Base-by-base conservation (phyloP, 1,140 invertebrate species). In the Neodiprion virginianus region DNA sequence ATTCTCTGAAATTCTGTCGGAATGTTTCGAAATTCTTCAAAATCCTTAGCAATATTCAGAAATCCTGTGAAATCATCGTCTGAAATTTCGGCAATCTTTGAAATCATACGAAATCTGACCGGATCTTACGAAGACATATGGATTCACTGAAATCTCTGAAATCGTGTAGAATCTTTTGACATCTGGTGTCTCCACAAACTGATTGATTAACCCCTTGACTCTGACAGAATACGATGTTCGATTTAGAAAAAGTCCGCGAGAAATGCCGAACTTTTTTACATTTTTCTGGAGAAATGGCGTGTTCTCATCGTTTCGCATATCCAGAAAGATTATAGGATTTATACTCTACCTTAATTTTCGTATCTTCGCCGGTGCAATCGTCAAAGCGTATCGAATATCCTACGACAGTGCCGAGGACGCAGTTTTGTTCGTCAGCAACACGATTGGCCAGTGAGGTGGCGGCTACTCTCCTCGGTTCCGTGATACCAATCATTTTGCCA, bases 351-450 rank as follows among this genome's bases (percentile, higher is more conserved):
- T 98, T 98, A 65, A 99, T 96, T 79, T 93, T 93, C 1, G 97
- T 98, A 4, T 89, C 88, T 4, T 89, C 85, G 67, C 92, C 91
- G 48, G 90, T 92, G 73, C 92, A 93, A 71, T 97, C 93, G 83
- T 98, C 95, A 89, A 99, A 99, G 48, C 97, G 92, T 75, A 99
- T 97, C 1, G 93, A 92, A 86, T 99, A 99, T 0, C 98, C 98
- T 17, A 99, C 96, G 73, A 92, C 90, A n/a, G 93, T 90, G 1
- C 97, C 96, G 0, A 98, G 86, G 28, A 93, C 82, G 48, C 91
- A 92, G 1, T 94, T 95, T 17, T 92, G 92, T 89, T 99, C 98
- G 82, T 97, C 94, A 0, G 97, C 95, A 12, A 99, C 97, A 67
- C 98, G 89, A 75, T 90, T 92, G 1, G 98, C 97, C 50, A 99